Conservation (phyloP, 2,113 vertebrate species). For the Motacilla tschutschensis region DNA sequence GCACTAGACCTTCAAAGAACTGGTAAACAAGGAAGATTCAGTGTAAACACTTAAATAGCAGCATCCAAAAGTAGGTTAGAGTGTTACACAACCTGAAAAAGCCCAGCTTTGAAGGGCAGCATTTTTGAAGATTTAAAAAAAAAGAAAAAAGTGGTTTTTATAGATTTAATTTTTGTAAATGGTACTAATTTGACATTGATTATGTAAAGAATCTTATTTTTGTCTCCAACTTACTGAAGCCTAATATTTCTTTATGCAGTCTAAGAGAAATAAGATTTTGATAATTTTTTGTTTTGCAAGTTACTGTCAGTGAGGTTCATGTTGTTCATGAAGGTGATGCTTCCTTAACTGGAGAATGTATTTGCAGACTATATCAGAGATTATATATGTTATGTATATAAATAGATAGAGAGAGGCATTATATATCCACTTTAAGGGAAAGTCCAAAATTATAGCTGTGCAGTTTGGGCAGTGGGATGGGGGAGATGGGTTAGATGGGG, state of each 20-base stretch:
- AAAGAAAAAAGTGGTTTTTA: fast-evolving
- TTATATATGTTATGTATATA: not conserved
- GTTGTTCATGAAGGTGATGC: not conserved
- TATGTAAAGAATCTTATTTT: not conserved
- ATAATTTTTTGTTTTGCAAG: not conserved
- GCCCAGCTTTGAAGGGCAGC: not conserved
- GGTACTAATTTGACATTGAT: not conserved
- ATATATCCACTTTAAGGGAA: not conserved
- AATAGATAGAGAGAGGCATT: not conserved
- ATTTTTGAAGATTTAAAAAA: not conserved
- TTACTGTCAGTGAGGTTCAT: not conserved
- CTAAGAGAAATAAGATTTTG: not conserved
- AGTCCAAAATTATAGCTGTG: not conserved
- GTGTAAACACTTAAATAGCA: conserved; percentile 47
- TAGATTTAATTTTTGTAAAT: not conserved
- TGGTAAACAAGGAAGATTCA: conserved; percentile 49
- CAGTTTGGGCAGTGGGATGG: not conserved
- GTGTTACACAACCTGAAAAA: conserved; percentile 31
- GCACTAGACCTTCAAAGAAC: conserved; percentile 47
- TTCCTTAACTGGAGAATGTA: not conserved
- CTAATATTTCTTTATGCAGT: not conserved
- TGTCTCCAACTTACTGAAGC: not conserved
- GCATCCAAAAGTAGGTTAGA: conserved; percentile 37
- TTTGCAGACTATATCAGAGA: not conserved
- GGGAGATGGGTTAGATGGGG: not conserved